Base-by-base conservation (phyloP, 1,140 invertebrate species). In the Triops cancriformis region DNA sequence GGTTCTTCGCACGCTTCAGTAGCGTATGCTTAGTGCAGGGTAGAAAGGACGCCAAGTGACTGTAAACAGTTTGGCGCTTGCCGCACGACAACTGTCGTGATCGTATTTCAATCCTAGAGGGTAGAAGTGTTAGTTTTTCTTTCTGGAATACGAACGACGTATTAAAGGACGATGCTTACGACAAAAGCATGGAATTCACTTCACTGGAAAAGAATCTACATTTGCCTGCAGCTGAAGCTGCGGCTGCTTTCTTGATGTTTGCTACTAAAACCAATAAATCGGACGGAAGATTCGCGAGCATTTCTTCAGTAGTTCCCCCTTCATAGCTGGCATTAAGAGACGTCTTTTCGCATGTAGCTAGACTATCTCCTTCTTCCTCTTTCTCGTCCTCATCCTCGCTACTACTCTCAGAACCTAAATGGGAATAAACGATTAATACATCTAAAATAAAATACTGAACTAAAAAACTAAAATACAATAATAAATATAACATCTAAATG, bases 21-120 rank as follows among this genome's bases (percentile, higher is more conserved):
- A 92, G 83, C 3, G 89, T 90, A 73, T 89, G 87, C 84, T 91
- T 91, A n/a, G 88, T 88, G 83, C 89, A 90, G 31, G 88, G 87
- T 72, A 92, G 83, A 83, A 88, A 89, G 7, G 85, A 85, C 3
- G 90, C 87, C 72, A 92, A 84, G 84, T 92, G 88, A 78, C 85
- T 86, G 81, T 90, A 92, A 51, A 89, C 84, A 9, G 87, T 85
- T 75, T 89, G 87, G 75, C 87, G 83, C 80, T 88, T 87, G 14
- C 85, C 85, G 45, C 85, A 83, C 45, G 83, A 82, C 37, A 87
- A 79, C 78, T 84, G 82, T 51, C 86, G 85, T 3, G 88, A 83
- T 78, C 87, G 88, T 79, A 87, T 83, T 80, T 91, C 90, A 80
- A 91, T 87, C 80, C 90, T 91, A 81, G 74, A 84, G 78, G 80